A percentile compares a stretch with the other conserved stretches of the same genome.
Evolutionary conservation across 2,113 vertebrate genomes (phyloP).

Genomic region (Microcebus ravelobensis): DNA sequence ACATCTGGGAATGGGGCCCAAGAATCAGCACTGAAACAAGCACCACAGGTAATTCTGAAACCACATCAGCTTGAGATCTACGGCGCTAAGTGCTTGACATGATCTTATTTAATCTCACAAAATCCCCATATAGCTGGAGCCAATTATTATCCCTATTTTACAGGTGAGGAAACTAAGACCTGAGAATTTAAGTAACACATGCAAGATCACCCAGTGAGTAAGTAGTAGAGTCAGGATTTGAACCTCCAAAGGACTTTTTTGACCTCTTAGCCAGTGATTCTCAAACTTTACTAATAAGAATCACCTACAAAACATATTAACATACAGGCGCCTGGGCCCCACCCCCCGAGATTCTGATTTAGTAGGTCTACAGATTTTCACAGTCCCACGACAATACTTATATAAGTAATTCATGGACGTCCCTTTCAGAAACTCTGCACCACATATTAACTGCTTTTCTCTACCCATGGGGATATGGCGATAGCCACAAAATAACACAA

Average conservation of each 20-base stretch:
- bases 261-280: neutral
- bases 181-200: neutral
- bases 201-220: neutral
- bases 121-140: neutral
- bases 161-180: neutral
- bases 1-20: neutral
- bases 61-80: neutral
- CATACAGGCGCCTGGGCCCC: neutral
- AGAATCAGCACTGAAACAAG: neutral
- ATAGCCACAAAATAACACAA: neutral
- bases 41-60: fast-evolving
- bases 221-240: neutral
- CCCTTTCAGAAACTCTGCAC: neutral
- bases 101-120: neutral
- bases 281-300: neutral
- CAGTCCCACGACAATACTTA: neutral
- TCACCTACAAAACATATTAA: constrained; percentile 4
- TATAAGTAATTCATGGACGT: neutral
- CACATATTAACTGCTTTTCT: neutral
- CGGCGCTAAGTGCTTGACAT: neutral
- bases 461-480: neutral
- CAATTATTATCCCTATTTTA: neutral
- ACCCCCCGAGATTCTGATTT: neutral
- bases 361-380: neutral
- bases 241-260: neutral